Conservation (phyloP, 1,140 invertebrate genomes). For the Tetramorium alpestre region DNA sequence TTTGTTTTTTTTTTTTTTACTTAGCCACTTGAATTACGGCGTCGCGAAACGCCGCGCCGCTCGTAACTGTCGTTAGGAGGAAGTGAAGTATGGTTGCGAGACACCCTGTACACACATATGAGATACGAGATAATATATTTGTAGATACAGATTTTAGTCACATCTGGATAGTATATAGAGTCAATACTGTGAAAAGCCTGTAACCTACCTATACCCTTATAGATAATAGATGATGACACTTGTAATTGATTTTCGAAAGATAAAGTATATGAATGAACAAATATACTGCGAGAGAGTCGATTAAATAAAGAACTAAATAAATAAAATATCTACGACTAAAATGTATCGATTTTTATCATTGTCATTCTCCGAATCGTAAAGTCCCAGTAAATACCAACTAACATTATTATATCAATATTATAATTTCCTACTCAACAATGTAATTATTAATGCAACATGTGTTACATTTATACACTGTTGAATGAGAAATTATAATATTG, state of each 20-base stretch:
- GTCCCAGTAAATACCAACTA: too few relatives aligned
- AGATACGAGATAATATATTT: conserved; percentile 81
- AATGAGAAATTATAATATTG: too few relatives aligned
- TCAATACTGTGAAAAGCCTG: conserved; percentile 84
- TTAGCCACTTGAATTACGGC: neutral
- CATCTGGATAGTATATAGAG: conserved; percentile 82
- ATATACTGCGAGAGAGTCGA: conserved; percentile 77
- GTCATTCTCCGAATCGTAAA: neutral
- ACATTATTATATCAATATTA: too few relatives aligned
- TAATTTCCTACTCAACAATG: too few relatives aligned
- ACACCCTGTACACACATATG: conserved; percentile 73
- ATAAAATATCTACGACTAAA: conserved; percentile 68
- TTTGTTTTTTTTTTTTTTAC: neutral
- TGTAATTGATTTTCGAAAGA: conserved; percentile 80
- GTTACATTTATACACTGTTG: too few relatives aligned
- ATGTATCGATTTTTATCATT: neutral
- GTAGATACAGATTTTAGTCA: conserved; percentile 83
- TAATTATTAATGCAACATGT: too few relatives aligned
- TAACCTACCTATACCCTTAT: conserved; percentile 75
- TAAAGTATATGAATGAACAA: conserved; percentile 78
- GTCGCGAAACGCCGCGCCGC: conserved; percentile 46
- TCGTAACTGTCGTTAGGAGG: conserved; percentile 32
- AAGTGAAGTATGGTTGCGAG: conserved; percentile 26
- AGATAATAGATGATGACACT: conserved; percentile 77
- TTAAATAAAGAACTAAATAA: conserved; percentile 73